Base-by-base conservation (phyloP, 2,888 invertebrate species). In the Apamea anceps region DNA sequence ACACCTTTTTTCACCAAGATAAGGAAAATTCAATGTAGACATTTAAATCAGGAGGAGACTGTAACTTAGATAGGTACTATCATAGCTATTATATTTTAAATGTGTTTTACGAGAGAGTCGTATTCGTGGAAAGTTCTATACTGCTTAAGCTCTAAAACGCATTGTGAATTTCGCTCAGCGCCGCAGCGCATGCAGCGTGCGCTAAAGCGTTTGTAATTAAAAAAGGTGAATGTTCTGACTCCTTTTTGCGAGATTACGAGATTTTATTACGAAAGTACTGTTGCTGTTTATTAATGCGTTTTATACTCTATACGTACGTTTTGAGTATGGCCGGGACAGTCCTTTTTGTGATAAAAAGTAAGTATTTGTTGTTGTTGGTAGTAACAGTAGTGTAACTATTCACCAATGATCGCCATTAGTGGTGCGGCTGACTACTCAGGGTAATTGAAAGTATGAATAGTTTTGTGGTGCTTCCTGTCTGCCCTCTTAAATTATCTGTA, bases 191-290 rank as follows among this genome's bases (percentile, higher is more conserved):
- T 76, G 75, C 75, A 81, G 82, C 84, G 79, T 87, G 78, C 74
- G 81, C 77, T 91, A 90, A 92, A 93, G 89, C 87, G 90, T 89
- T 92, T 90, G 87, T 91, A 91, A 93, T 91, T 91, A 92, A 93
- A 92, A 89, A 91, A 88, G 85, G 88, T 87, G 88, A 85, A 86
- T 80, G 77, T 75, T 81, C 82, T 21, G 81, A 80, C 68, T 84
- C 75, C 85, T 81, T 81, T 89, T 87, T 84, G 72, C 63, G 63
- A 81, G 83, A 87, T 86, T 81, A 87, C 74, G 68, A 84, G 73
- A 81, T 88, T 85, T 87, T 84, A 87, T 83, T 82, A 75, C 73
- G 28, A 81, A 73, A 81, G 84, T 81, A 80, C 76, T 85, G 70
- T 75, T 77, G 70, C 79, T 84, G 37, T 75, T 87, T 79, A 42